Evolutionary conservation across 2,888 invertebrate genomes (phyloP).

Genomic region (Panzeria rudis): DNA sequence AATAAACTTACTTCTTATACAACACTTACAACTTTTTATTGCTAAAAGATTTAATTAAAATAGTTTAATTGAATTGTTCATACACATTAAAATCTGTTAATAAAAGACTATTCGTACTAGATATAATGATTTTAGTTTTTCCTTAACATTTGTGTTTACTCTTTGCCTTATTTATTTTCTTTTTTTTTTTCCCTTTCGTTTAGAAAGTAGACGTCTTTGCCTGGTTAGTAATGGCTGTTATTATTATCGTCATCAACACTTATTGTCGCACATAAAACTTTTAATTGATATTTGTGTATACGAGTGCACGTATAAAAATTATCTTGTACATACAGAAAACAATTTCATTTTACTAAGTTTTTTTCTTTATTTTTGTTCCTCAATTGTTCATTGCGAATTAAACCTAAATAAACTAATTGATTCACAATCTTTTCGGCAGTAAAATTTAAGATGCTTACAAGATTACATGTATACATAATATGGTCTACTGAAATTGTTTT

Average conservation of each 20-base stretch:
- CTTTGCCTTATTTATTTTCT: not conserved
- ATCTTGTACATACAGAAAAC: not conserved
- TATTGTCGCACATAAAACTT: conserved; percentile 63
- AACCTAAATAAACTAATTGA: too few species aligned
- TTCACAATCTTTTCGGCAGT: too few species aligned
- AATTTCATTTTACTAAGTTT: too few species aligned
- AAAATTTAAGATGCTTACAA: too few species aligned
- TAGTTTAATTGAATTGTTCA: conserved; percentile 51
- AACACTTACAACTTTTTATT: conserved; percentile 26
- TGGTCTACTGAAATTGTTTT: too few species aligned
- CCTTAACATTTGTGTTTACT: not conserved
- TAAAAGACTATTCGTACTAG: conserved; percentile 3
- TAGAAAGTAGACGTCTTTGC: conserved; percentile 58
- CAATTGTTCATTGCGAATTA: too few species aligned
- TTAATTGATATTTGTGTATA: conserved; percentile 50
- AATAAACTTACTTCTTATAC: not conserved
- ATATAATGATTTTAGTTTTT: conserved; percentile 24
- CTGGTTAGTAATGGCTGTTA: conserved; percentile 50
- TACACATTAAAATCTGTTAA: conserved; percentile 38
- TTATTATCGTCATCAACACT: conserved; percentile 48
- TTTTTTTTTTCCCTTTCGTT: too few species aligned
- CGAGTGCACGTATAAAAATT: conserved; percentile 14
- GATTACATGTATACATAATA: too few species aligned
- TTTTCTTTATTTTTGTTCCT: too few species aligned
- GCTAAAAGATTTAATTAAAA: conserved; percentile 52